Evolutionary conservation across 1,140 invertebrate species (phyloP), one percentile per base, ranked within the genome.

Genomic region (Habropoda laboriosa): DNA sequence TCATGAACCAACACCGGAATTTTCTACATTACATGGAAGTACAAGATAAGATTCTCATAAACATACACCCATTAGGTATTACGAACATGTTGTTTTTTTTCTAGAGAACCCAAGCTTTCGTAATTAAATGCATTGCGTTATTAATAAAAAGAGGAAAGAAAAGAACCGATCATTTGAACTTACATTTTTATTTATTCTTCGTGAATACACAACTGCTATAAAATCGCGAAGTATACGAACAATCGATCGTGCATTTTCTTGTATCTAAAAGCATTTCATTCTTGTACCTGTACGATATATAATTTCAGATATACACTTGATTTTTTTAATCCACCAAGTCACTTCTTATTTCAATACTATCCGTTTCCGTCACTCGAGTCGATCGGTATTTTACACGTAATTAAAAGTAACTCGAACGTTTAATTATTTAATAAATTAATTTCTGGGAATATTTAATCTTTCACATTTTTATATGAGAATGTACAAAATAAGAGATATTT

Each of bases 131-230:
- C 27, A 57, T 38, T 79, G 45, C 61, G 30, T 82, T 79, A 57
- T 51, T 80, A 83, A 83, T 83, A 85, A 71, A 84, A 49, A n/a
- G n/a, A n/a, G n/a, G n/a, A n/a, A n/a, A n/a, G n/a, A n/a, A n/a
- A 16, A 40, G 45, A 38, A 45, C 45, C 30, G 7, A 80, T 70
- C 68, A 70, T 63, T 83, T 53, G 27, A 63, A 64, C 18, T 63
- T 21, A 77, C 12, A 30, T 27, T 21, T 80, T 71, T 75, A 83
- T 83, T 85, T 79, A 76, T 76, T 75, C 55, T 58, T 81, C 38
- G 18, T 76, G n/a, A 55, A 66, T 74, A 83, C 42, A 67, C n/a
- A 78, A 16, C 35, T 70, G n/a, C 38, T 77, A 12, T 21, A 13
- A n/a, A 12, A 42, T 10, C 16, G 30, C 10, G 21, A 27, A 3